These are phyloP conservation scores for Lasioglossum albipes DNA, from an alignment of 1,140 invertebrate genomes.

Conservation along the genomic window DNA sequence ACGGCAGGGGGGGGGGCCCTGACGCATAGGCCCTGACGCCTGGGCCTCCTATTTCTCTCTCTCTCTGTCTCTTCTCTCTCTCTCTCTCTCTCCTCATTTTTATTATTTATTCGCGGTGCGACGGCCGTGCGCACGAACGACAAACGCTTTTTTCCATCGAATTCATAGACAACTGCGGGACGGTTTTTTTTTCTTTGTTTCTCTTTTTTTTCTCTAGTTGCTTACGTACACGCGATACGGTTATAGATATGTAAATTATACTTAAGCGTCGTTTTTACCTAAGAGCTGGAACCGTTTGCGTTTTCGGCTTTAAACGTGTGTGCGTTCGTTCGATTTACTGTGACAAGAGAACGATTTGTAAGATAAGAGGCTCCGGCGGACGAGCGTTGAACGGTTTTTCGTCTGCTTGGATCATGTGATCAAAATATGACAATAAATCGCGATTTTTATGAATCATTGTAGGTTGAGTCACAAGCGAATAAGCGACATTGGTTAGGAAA, in stretches of 20 bases:
- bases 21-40: too few species aligned
- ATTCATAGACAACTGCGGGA: slow-evolving; percentile 53
- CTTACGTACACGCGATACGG: slow-evolving; percentile 22
- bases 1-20: slow-evolving; percentile 16
- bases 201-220: slow-evolving; percentile 15
- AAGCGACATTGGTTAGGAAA: too few species aligned
- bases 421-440: too few species aligned
- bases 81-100: neutral
- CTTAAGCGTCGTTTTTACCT: slow-evolving; percentile 40
- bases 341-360: slow-evolving; percentile 49
- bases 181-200: slow-evolving; percentile 49
- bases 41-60: too few species aligned
- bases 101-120: slow-evolving; percentile 47
- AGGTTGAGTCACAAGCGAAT: too few species aligned
- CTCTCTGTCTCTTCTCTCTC: neutral
- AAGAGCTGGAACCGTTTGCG: slow-evolving; percentile 22
- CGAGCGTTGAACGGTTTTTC: slow-evolving; percentile 4
- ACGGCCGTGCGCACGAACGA: slow-evolving; percentile 32
- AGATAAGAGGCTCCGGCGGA: slow-evolving; percentile 39
- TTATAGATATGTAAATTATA: slow-evolving; percentile 52
- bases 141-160: slow-evolving; percentile 30
- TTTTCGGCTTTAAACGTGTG: slow-evolving; percentile 18
- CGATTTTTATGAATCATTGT: too few species aligned
- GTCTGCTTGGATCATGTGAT: neutral
- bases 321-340: slow-evolving; percentile 25